A percentile compares a stretch with the other conserved stretches of the same genome.
These are phyloP conservation scores for Phycodurus eques DNA, from an alignment of 2,113 vertebrate species.

Conservation along the genomic window DNA sequence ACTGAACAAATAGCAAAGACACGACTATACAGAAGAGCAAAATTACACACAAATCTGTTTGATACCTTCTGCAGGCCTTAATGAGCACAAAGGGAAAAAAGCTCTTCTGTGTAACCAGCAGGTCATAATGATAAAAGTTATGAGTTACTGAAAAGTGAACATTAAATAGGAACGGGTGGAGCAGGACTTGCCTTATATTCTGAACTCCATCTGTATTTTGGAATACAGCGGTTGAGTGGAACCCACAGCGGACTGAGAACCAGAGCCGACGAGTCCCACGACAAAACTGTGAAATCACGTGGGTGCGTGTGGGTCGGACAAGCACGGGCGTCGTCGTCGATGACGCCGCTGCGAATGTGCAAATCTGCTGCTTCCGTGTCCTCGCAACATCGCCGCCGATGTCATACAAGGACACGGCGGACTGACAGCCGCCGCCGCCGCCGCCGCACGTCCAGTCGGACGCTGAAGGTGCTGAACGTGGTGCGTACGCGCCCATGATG, in stretches of 20 bases:
- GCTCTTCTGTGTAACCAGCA: slow-evolving; percentile 47
- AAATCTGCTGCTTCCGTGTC: slow-evolving; percentile 42
- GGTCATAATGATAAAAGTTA: slow-evolving; percentile 42
- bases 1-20: slow-evolving; percentile 19
- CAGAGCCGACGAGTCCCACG: not conserved
- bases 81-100: slow-evolving; percentile 52
- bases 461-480: slow-evolving; percentile 34
- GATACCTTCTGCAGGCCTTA: slow-evolving; percentile 55
- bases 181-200: slow-evolving; percentile 22
- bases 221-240: not conserved
- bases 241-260: too few relatives aligned
- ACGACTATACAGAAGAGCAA: slow-evolving; percentile 12
- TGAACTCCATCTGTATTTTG: not conserved
- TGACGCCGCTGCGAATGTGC: slow-evolving; percentile 57
- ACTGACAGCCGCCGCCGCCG: slow-evolving; percentile 47
- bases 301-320: slow-evolving; percentile 29
- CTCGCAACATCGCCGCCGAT: slow-evolving; percentile 47
- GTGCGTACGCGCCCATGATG: slow-evolving; percentile 64
- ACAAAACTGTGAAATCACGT: not conserved
- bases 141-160: slow-evolving; percentile 47
- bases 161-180: slow-evolving; percentile 53
- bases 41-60: slow-evolving; percentile 55
- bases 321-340: slow-evolving; percentile 51
- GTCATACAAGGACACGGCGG: slow-evolving; percentile 44
- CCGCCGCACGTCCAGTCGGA: slow-evolving; percentile 17